These are phyloP conservation scores for Microplitis mediator DNA, from an alignment of 1,140 invertebrate genomes.

Conservation along the genomic window DNA sequence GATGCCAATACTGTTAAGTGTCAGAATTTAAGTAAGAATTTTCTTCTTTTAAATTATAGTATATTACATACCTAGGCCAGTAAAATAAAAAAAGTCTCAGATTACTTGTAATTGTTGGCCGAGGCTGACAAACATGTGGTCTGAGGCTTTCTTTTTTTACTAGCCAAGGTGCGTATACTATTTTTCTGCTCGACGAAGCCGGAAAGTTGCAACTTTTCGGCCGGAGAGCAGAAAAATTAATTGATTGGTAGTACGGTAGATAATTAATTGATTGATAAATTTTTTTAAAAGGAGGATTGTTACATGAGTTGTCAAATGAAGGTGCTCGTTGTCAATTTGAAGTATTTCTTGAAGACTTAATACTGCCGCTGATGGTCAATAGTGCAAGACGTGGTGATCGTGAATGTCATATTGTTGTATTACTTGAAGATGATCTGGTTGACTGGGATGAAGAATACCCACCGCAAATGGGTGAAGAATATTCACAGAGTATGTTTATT, in stretches of 20 bases:
- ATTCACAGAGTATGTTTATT: constrained; percentile 82
- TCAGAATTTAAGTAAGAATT: constrained; percentile 85
- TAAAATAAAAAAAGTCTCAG: too few relatives aligned
- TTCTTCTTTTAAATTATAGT: constrained; percentile 28
- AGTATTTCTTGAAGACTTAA: constrained; percentile 92
- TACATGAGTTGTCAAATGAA: constrained; percentile 98
- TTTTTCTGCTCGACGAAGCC: too few relatives aligned
- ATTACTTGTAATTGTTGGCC: too few relatives aligned
- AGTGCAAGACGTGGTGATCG: constrained; percentile 89
- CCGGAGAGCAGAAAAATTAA: too few relatives aligned
- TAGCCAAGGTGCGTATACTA: too few relatives aligned
- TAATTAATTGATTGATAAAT: too few relatives aligned
- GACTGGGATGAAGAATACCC: constrained; percentile 99
- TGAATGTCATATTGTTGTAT: constrained; percentile 92
- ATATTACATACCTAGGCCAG: too few relatives aligned
- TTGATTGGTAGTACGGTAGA: constrained; percentile 7
- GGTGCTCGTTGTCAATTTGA: constrained; percentile 97
- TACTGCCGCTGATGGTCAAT: constrained; percentile 95
- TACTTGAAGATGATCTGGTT: constrained; percentile 94
- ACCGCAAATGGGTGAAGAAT: constrained; percentile 98
- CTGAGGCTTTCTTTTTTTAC: too few relatives aligned
- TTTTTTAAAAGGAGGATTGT: constrained; percentile 77
- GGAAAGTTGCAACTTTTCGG: too few relatives aligned
- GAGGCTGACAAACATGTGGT: too few relatives aligned
- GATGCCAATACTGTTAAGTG: constrained; percentile 95